These are phyloP conservation scores for Lasioglossum morio DNA, from an alignment of 2,888 invertebrate species.

Conservation along the genomic window DNA sequence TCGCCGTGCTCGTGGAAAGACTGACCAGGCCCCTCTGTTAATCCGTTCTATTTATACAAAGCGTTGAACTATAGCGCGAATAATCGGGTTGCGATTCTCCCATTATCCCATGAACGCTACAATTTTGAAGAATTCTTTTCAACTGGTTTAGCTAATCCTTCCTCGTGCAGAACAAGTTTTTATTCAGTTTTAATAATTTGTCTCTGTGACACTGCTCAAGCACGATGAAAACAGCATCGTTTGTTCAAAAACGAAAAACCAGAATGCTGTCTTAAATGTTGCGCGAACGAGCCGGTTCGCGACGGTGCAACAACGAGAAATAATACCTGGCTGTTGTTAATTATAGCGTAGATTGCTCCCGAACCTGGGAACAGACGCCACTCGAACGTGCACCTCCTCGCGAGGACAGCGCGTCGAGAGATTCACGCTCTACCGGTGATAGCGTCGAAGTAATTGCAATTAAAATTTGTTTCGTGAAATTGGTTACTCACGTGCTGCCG, in stretches of 20 bases:
- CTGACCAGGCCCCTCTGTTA: background rate
- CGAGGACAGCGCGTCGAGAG: slow-evolving; percentile 23
- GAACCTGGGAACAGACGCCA: slow-evolving; percentile 14
- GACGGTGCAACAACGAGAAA: slow-evolving; percentile 12
- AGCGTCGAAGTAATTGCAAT: slow-evolving; percentile 69
- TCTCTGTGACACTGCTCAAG: background rate
- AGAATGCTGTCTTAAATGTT: background rate
- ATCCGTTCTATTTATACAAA: slow-evolving; percentile 7
- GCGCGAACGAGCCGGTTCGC: background rate
- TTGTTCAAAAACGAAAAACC: background rate
- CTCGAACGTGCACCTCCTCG: slow-evolving; percentile 34
- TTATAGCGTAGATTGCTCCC: slow-evolving; percentile 42
- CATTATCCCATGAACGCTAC: background rate
- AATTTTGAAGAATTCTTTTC: background rate
- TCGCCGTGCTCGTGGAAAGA: background rate
- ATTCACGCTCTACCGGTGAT: slow-evolving; percentile 61
- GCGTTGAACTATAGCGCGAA: background rate
- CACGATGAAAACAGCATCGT: background rate
- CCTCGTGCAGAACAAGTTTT: background rate
- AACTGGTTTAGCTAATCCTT: background rate
- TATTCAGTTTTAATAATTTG: background rate
- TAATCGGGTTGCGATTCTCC: background rate
- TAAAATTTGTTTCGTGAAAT: slow-evolving; percentile 72
- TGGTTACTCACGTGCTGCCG: slow-evolving; percentile 61
- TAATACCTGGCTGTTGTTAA: slow-evolving; percentile 40